Base-by-base conservation (phyloP, 1,140 invertebrate genomes). In the Sesamia nonagrioides region DNA sequence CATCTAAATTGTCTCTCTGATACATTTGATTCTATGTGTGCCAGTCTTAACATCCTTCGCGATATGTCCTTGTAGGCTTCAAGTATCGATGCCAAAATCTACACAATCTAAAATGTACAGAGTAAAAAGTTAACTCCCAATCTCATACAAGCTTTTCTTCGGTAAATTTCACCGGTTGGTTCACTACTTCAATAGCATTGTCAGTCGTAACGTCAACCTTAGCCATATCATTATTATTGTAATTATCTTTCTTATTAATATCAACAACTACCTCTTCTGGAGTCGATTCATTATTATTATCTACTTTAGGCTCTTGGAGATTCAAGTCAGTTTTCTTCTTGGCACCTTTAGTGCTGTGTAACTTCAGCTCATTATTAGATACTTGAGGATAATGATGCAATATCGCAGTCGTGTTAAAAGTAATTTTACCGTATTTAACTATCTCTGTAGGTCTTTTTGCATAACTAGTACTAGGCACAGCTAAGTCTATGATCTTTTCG, bases 121-220 rank as follows among this genome's bases (percentile, higher is more conserved):
- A 89, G 90, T 90, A 90, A 75, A 86, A 88, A 52, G 75, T 77
- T 78, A 80, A 84, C 82, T 88, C 89, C 86, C 88, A 92, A 83
- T 86, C 88, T 94, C 93, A 95, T 93, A 95, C 92, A 84, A 95
- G 90, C 58, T 95, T 95, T 79, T 95, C 93, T 86, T 95, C 93
- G 18, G 93, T 86, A 79, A 95, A 95, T 80, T 94, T 94, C 11
- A 91, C 87, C 56, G 92, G 88, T 33, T 91, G 87, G 66, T 88
- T 91, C 73, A 86, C 79, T 17, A 91, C 75, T 73, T 90, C 86
- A 11, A 87, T 74, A 45, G 84, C 78, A 74, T 89, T 88, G 78
- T 87, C 77, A 42, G 83, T 73, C 18, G 71, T 88, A 72, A 83
- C 69, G 5, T 85, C 84, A 0, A 76, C 80, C 61, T 83, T 86